Percentiles rank a stretch among this genome's conserved stretches.
These are phyloP conservation scores for Labia minor DNA, from an alignment of 2,888 invertebrate species.

Conservation along the genomic window DNA sequence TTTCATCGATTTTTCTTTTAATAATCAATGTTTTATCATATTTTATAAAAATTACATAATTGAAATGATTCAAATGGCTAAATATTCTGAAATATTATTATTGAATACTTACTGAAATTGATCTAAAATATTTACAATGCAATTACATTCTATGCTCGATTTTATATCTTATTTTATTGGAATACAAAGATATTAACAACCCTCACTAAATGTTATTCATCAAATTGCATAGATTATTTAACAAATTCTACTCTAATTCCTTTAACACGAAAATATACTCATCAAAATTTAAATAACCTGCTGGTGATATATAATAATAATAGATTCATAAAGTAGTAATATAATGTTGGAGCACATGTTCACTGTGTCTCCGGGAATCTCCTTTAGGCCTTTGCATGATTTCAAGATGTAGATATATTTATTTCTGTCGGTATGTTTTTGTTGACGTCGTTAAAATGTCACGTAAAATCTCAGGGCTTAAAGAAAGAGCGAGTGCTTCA, in stretches of 20 bases:
- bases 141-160: no score
- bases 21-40: no score
- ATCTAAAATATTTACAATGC: no score
- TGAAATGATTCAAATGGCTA: no score
- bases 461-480: neutral
- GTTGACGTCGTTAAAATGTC: slow-evolving; percentile 8
- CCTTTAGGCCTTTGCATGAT: neutral
- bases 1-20: no score
- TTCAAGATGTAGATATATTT: neutral
- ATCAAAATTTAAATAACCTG: neutral
- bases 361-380: neutral
- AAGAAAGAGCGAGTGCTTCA: neutral
- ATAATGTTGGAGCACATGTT: neutral
- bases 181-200: no score
- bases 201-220: no score
- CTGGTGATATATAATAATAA: neutral
- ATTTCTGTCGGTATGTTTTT: neutral
- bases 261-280: neutral
- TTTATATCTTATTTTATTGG: no score
- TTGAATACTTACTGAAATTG: no score
- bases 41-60: no score
- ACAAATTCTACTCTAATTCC: neutral
- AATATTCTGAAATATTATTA: no score
- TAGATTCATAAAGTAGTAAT: neutral
- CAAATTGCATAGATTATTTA: neutral